Base-by-base conservation (phyloP, 2,888 invertebrate genomes). In the Aporophyla lueneburgensis region DNA sequence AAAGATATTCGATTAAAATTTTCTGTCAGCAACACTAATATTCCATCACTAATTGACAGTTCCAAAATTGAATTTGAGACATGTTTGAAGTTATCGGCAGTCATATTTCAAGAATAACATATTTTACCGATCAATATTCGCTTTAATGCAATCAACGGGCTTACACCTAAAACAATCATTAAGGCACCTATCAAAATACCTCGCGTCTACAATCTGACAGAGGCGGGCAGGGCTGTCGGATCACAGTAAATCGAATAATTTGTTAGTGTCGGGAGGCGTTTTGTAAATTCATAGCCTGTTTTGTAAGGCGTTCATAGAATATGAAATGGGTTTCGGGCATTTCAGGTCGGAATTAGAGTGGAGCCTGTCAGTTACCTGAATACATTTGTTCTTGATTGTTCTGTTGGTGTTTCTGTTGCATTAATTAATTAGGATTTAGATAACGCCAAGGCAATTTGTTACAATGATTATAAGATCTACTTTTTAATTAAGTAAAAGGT, bases 131-230 rank as follows among this genome's bases (percentile, higher is more conserved):
- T 76, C 65, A 78, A 75, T 78, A 72, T 79, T 81, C 63, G 54
- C 56, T 58, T 58, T 61, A 74, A 71, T 75, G 78, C 71, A 78
- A 78, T 83, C 71, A 87, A 77, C 81, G 73, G 79, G 79, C 86
- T 85, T 87, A 87, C 88, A 90, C 88, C 88, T 89, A 89, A 90
- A 92, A 91, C 91, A 93, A 93, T 93, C 92, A 94, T 93, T 92
- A 93, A 92, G 90, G 88, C 79, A 85, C 86, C 71, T 65, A 76
- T 78, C 69, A 70, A 74, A 83, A 83, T 76, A 85, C 89, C 91
- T 71, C 91, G 92, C 92, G 90, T 93, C 92, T 91, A 92, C 90
- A 90, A 91, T 91, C 89, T 88, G 91, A 85, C 86, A 53, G 54
- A 84, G 33, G 62, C 71, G 53, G 27, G 59, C 56, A 89, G 87